phyloP scores from a whole-genome alignment of 2,797 vertebrate species.

The Liparis tanakae region DNA sequence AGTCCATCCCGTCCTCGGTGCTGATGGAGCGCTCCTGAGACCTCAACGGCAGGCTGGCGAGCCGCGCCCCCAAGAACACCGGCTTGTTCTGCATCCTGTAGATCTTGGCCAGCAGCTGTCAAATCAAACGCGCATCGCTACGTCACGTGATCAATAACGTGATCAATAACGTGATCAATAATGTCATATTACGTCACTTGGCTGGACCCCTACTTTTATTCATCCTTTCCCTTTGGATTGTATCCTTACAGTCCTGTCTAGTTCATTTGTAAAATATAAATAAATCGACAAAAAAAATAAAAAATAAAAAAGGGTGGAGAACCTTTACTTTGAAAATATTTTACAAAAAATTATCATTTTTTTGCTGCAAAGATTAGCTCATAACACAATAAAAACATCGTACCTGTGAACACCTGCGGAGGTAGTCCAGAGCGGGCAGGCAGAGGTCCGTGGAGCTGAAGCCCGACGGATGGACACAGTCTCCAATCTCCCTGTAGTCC shows the following conservation, averaged over 20 bases:
- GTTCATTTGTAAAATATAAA: too few species aligned
- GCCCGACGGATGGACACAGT: slow-evolving; percentile 86
- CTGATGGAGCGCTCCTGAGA: slow-evolving; percentile 88
- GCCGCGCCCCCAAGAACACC: slow-evolving; percentile 90
- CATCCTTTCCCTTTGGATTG: too few species aligned
- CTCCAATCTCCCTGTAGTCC: slow-evolving; percentile 93
- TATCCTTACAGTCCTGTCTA: too few species aligned
- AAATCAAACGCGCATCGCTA: background rate
- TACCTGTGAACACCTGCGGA: slow-evolving; percentile 96
- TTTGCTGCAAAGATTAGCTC: background rate
- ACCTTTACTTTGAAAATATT: background rate
- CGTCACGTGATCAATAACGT: background rate
- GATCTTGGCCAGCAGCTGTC: slow-evolving; percentile 94
- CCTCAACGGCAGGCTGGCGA: slow-evolving; percentile 89
- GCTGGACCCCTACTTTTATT: too few species aligned
- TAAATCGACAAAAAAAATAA: too few species aligned
- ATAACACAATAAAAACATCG: background rate
- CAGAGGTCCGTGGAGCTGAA: slow-evolving; percentile 94
- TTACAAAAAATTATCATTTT: background rate
- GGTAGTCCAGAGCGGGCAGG: slow-evolving; percentile 94
- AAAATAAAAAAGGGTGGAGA: background rate
- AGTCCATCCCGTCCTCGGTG: slow-evolving; percentile 94
- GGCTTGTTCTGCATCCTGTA: slow-evolving; percentile 98
- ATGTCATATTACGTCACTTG: background rate
- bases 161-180: too few species aligned